Percentiles rank a stretch among this genome's conserved stretches.
Conservation (phyloP, 2,888 invertebrate genomes). For the Dascillus cervinus region DNA sequence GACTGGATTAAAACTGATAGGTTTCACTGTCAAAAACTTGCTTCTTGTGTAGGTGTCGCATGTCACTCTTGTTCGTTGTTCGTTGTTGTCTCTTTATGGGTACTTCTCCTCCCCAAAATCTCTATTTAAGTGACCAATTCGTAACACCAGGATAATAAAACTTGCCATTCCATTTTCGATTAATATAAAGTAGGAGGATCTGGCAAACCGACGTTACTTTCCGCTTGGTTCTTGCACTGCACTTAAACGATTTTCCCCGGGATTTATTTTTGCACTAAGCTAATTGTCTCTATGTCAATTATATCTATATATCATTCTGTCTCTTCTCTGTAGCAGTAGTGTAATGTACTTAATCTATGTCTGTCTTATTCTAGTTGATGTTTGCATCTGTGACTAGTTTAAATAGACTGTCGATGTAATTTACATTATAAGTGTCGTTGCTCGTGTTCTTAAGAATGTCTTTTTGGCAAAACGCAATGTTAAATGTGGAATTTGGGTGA, state of each 20-base stretch:
- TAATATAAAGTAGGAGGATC: too few relatives aligned
- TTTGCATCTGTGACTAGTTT: slow-evolving; percentile 22
- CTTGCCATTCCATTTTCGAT: too few relatives aligned
- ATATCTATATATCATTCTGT: slow-evolving; percentile 31
- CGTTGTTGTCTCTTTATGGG: slow-evolving; percentile 39
- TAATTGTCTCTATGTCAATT: slow-evolving; percentile 24
- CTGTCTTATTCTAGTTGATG: slow-evolving; percentile 30
- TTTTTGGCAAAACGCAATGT: slow-evolving; percentile 43
- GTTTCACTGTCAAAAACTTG: slow-evolving; percentile 16
- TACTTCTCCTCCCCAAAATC: slow-evolving; percentile 17
- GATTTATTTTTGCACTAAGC: too few relatives aligned
- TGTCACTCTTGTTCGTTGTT: slow-evolving; percentile 42
- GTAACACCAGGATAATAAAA: too few relatives aligned
- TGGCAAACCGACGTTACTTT: too few relatives aligned
- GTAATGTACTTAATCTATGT: slow-evolving; percentile 23
- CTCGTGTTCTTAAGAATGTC: slow-evolving; percentile 33
- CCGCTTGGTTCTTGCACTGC: too few relatives aligned
- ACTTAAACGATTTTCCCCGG: too few relatives aligned
- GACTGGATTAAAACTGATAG: neutral
- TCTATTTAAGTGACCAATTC: slow-evolving; percentile 18
- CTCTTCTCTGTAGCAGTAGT: slow-evolving; percentile 23
- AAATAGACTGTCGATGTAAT: slow-evolving; percentile 36
- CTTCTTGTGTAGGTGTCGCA: slow-evolving; percentile 37
- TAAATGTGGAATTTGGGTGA: slow-evolving; percentile 46
- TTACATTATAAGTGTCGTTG: slow-evolving; percentile 42